Evolutionary conservation across 2,113 vertebrate genomes (phyloP), one percentile per base, ranked within the genome.

Genomic region (Planiliza haematocheilus): DNA sequence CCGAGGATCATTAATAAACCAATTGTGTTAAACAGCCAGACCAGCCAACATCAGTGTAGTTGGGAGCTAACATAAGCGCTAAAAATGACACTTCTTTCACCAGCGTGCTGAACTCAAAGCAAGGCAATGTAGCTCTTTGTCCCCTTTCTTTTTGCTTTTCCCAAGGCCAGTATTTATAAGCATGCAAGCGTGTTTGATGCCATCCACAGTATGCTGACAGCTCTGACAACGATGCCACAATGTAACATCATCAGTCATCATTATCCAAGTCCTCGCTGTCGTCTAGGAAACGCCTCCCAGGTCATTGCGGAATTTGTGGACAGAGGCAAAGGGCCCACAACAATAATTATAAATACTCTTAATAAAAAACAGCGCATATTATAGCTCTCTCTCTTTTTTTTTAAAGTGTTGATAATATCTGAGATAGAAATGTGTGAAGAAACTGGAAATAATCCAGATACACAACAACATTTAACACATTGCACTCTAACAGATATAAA

Each of bases 181-280:
- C 8, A 8, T 9, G 14, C 4, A 11, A 21, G 17, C 1, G 10
- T 43, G 20, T 21, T 21, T 61, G 45, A 13, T 46, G 20, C 58
- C 41, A 51, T 58, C 51, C 17, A 10, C 13, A 30, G 38, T 17
- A 8, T 58, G 36, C 24, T 24, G 8, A 73, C 24, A 30, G 24
- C 24, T 53, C 13, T 59, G 74, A 73, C 55, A 52, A 74, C 69
- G 9, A 39, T 45, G 21, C 5, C 41, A 42, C 69, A 53, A 49
- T 70, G 64, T 45, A 17, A 60, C 34, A 59, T 55, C 71, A 67
- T 79, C 51, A 70, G 55, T 84, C 64, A 82, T 82, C 50, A 52
- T 71, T 73, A 77, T 41, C 64, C 56, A 58, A 8, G 53, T 55
- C 45, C 64, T 41, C 52, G 55, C 60, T 70, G 81, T 70, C 1